These are phyloP conservation scores for Alectura lathami DNA, from an alignment of 2,113 vertebrate species.

Conservation along the genomic window DNA sequence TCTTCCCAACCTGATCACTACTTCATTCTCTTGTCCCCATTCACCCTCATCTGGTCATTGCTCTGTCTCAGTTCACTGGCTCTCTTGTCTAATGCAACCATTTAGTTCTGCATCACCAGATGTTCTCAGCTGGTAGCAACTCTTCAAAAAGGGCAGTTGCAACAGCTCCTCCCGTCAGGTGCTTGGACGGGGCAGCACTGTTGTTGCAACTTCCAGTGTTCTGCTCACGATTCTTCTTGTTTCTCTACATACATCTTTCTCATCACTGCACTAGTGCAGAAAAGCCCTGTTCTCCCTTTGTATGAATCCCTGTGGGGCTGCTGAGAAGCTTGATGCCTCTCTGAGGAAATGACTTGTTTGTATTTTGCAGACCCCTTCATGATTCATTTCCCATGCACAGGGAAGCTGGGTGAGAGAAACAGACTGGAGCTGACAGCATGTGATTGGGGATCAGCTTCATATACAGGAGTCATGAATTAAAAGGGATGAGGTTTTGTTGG, in stretches of 20 bases:
- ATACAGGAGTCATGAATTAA: not conserved
- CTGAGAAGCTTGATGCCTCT: not conserved
- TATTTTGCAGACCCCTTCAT: not conserved
- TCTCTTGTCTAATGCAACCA: not conserved
- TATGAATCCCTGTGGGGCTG: not conserved
- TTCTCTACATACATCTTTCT: not conserved
- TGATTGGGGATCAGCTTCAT: not conserved
- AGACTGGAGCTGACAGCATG: not conserved
- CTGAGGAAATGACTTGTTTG: not conserved
- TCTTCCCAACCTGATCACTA: not conserved
- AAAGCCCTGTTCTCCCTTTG: not conserved
- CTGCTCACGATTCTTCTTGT: not conserved
- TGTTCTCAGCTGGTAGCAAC: not conserved
- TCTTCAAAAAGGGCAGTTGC: not conserved
- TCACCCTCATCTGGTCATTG: not conserved
- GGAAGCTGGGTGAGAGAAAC: not conserved
- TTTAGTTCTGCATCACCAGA: not conserved
- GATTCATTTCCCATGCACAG: not conserved
- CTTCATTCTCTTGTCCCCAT: not conserved
- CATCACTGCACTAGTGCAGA: fast-evolving
- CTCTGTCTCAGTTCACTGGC: not conserved
- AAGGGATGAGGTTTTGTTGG: not conserved
- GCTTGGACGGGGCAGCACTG: not conserved
- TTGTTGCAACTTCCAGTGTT: not conserved
- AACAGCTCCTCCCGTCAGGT: not conserved